A percentile compares a stretch with the other conserved stretches of the same genome.
phyloP scores from a whole-genome alignment of 2,113 vertebrate species.

The Cervus canadensis region DNA sequence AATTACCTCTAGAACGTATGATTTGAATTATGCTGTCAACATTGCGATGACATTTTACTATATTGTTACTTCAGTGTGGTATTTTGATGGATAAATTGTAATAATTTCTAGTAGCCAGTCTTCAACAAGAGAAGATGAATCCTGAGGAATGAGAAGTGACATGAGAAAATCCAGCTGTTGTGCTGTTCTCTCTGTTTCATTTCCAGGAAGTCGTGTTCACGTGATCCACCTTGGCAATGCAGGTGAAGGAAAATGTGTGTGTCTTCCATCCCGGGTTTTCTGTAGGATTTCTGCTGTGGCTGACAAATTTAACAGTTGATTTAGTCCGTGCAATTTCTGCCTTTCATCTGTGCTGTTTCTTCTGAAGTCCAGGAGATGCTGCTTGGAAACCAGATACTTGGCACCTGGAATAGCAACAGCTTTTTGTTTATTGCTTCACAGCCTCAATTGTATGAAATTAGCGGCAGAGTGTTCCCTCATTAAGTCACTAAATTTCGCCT shows the following conservation, averaged over 20 bases:
- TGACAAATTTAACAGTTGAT: background rate
- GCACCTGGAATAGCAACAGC: background rate
- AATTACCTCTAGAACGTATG: background rate
- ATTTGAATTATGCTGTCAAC: slow-evolving; percentile 21
- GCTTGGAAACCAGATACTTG: background rate
- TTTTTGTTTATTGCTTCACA: background rate
- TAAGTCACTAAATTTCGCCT: background rate
- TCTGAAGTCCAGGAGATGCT: background rate
- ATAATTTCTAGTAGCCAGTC: background rate
- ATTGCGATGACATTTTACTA: background rate
- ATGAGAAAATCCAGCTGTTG: background rate
- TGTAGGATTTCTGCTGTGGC: background rate
- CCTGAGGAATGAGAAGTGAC: background rate
- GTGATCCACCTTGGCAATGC: background rate
- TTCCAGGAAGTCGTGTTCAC: background rate
- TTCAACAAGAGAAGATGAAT: background rate
- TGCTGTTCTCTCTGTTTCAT: background rate
- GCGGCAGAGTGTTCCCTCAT: background rate
- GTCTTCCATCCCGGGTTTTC: background rate
- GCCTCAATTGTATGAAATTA: background rate
- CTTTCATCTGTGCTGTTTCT: background rate
- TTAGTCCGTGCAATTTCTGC: background rate
- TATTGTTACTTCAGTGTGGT: background rate
- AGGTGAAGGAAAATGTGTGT: background rate
- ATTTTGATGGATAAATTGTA: background rate